Percentiles rank a stretch among this genome's conserved stretches.
These are phyloP conservation scores for Chromobotia macracanthus DNA, from an alignment of 2,797 vertebrate species.

Conservation along the genomic window DNA sequence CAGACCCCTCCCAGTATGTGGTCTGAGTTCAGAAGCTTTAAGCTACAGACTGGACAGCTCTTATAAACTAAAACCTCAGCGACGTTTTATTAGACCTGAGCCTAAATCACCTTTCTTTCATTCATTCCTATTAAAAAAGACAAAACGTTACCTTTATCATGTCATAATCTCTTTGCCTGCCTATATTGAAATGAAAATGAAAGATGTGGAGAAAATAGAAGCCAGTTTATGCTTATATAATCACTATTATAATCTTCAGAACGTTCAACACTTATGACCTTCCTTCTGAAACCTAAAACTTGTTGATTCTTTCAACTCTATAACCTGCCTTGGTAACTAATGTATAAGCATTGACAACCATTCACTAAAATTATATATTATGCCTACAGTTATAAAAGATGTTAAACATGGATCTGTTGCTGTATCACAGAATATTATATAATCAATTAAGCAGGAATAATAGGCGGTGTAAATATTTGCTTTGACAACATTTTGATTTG, in stretches of 20 bases:
- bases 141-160: conserved; percentile 24
- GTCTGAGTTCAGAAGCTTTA: conserved; percentile 83
- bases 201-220: conserved; percentile 1
- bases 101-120: conserved; percentile 31
- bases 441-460: neutral
- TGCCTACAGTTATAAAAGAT: neutral
- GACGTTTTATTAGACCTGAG: conserved; percentile 52
- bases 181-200: conserved; percentile 14
- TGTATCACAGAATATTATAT: neutral
- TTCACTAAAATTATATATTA: conserved; percentile 17
- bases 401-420: neutral
- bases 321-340: neutral
- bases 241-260: conserved; percentile 11
- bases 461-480: conserved; percentile 9
- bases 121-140: conserved; percentile 27
- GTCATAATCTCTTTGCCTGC: conserved; percentile 27
- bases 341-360: conserved; percentile 14
- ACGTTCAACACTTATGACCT: too few relatives aligned
- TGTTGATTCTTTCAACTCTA: neutral
- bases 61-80: conserved; percentile 46
- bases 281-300: too few relatives aligned
- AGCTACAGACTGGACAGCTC: conserved; percentile 51
- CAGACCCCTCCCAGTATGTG: conserved; percentile 99
- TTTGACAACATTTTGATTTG: conserved; percentile 4
- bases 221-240: conserved; percentile 21